These are phyloP conservation scores for Actinopyga echinites DNA, from an alignment of 53 echinoderm and acorn worm species.

Conservation along the genomic window DNA sequence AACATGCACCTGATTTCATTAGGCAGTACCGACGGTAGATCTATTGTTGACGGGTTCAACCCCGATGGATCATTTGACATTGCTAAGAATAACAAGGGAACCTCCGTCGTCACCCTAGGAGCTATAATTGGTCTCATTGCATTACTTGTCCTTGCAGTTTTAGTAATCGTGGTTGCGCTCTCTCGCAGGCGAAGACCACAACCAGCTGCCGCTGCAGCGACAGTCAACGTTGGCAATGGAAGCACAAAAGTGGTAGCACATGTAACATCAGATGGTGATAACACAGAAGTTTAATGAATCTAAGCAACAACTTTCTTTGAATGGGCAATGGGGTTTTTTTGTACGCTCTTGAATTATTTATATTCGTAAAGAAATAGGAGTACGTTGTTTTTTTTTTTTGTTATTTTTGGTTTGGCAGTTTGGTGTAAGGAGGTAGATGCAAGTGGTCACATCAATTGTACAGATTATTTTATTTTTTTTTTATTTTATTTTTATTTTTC, in stretches of 20 bases:
- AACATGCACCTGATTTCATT: conserved; percentile 84
- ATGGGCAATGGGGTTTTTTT: conserved; percentile 32
- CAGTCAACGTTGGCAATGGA: conserved; percentile 65
- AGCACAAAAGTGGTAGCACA: conserved; percentile 73
- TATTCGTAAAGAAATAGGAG: conserved; percentile 41
- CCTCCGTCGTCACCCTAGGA: conserved; percentile 50
- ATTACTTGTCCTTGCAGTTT: conserved; percentile 53
- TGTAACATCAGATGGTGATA: conserved; percentile 67
- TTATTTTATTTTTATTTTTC: not conserved
- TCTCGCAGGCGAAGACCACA: conserved; percentile 54
- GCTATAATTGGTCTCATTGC: conserved; percentile 53
- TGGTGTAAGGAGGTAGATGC: conserved; percentile 2
- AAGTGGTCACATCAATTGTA: conserved; percentile 2
- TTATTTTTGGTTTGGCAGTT: not conserved
- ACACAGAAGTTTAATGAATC: conserved; percentile 87
- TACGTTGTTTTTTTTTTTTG: conserved; percentile 15
- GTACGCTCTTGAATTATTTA: conserved; percentile 46
- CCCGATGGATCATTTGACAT: conserved; percentile 39
- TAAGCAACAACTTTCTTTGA: not conserved
- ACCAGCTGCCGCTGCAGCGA: conserved; percentile 14
- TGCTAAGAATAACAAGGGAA: conserved; percentile 27
- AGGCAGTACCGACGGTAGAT: not conserved
- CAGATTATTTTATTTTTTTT: conserved; percentile 14
- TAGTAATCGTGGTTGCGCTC: conserved; percentile 59
- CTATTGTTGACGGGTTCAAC: conserved; percentile 15